These are phyloP conservation scores for Polypterus senegalus DNA, from an alignment of 2,113 vertebrate genomes.

Conservation along the genomic window DNA sequence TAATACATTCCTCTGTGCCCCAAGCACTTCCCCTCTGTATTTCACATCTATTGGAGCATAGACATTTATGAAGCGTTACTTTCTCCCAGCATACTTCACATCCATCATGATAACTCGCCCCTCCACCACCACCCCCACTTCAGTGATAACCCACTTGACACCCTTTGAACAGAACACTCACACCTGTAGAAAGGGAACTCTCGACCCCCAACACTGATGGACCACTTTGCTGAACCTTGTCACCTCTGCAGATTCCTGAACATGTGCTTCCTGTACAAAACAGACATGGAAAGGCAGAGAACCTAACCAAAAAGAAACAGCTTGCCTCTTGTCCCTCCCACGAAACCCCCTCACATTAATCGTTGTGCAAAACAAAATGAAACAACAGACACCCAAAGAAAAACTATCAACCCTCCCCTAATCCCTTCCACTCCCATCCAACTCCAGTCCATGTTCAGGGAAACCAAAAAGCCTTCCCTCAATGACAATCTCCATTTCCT, in stretches of 20 bases:
- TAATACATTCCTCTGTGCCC: slow-evolving; percentile 9
- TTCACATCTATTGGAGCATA: slow-evolving; percentile 11
- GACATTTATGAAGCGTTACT: slow-evolving; percentile 10
- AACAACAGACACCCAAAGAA: no score
- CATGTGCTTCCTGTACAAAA: slow-evolving; percentile 12
- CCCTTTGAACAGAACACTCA: slow-evolving; percentile 13
- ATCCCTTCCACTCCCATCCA: no score
- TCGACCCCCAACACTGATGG: slow-evolving; percentile 9
- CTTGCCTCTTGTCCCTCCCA: background rate
- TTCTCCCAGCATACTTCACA: background rate
- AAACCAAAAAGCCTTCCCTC: no score
- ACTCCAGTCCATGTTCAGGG: no score
- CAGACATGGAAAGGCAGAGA: slow-evolving; percentile 2
- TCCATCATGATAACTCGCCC: slow-evolving; percentile 12
- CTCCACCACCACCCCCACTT: slow-evolving; percentile 8
- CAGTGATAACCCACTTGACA: slow-evolving; percentile 11
- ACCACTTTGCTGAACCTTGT: background rate
- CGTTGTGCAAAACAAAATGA: no score
- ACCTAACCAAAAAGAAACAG: slow-evolving; percentile 3
- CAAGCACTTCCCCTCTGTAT: background rate
- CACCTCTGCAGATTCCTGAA: slow-evolving; percentile 5
- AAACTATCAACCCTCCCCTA: no score
- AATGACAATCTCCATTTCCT: no score
- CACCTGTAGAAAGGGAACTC: background rate
- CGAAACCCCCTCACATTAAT: slow-evolving; percentile 15